Evolutionary conservation across 1,140 invertebrate genomes (phyloP).

Genomic region (Gonioctena quinquepunctata): DNA sequence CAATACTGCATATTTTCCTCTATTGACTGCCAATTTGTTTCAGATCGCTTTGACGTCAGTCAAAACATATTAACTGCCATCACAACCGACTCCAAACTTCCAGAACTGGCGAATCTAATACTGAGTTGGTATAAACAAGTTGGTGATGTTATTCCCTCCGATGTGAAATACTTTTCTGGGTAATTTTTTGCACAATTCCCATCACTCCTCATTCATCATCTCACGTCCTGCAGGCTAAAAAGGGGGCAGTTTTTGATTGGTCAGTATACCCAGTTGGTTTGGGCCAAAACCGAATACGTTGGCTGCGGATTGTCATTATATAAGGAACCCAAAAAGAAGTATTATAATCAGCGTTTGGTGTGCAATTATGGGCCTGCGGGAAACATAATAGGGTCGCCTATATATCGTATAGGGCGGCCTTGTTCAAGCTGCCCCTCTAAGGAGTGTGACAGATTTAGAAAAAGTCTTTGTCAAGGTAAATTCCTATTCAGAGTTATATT

Average conservation of each 20-base stretch:
- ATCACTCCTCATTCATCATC: too few species aligned
- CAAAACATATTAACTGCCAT: slow-evolving; percentile 29
- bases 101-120: slow-evolving; percentile 27
- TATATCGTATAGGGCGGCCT: slow-evolving; percentile 52
- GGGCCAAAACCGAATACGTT: slow-evolving; percentile 60
- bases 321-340: slow-evolving; percentile 48
- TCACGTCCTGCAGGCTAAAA: too few species aligned
- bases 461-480: slow-evolving; percentile 29
- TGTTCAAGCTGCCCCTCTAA: slow-evolving; percentile 49
- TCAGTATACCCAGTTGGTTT: slow-evolving; percentile 62
- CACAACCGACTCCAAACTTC: neutral
- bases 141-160: slow-evolving; percentile 23
- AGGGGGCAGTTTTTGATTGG: slow-evolving; percentile 39
- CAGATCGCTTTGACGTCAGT: slow-evolving; percentile 27
- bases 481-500: too few species aligned
- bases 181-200: too few species aligned
- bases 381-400: slow-evolving; percentile 50
- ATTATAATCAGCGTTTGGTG: slow-evolving; percentile 48
- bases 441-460: slow-evolving; percentile 19
- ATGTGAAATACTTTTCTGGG: slow-evolving; percentile 28
- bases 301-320: slow-evolving; percentile 60
- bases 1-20: neutral
- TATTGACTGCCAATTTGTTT: neutral
- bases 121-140: slow-evolving; percentile 33
- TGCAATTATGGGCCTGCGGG: slow-evolving; percentile 59